Evolutionary conservation across 2,113 vertebrate genomes (phyloP), one percentile per base, ranked within the genome.

Genomic region (Bungarus multicinctus): DNA sequence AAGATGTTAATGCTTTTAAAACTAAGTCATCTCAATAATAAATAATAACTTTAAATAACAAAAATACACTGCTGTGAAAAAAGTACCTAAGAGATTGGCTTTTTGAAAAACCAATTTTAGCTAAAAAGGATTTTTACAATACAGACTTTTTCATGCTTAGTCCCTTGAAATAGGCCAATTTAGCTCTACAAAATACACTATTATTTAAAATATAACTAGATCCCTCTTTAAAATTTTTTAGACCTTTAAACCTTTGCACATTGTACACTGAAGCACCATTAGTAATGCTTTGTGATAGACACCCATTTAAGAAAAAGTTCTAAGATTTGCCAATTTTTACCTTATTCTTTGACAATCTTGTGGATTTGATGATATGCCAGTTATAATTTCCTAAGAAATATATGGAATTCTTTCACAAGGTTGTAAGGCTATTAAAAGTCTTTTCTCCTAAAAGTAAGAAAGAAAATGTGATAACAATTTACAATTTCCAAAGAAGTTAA

Each of bases 41-140:
- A 94, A 92, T 69, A 23, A 92, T 94, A 92, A 25, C 25, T 93
- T 43, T 60, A 85, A 39, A 64, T 92, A 86, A 91, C 85, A 25
- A 92, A 85, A 88, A 91, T 18, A 52, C 27, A 91, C 74, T 64
- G n/a, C 2, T 52, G 58, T 22, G 88, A 27, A 45, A 25, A 50
- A 81, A 90, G 47, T 47, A 86, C 50, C 50, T 34, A 90, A 86
- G 10, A 1, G 85, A 93, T 52, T 60, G 69, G 74, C 55, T 93
- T 93, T 87, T 60, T 50, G 86, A 93, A 89, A 86, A 92, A 85
- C 53, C 12, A 20, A 85, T 85, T 89, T 92, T 74, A 89, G 22
- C 53, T 88, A 25, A 88, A 54, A 20, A 74, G 47, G 5, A 64
- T 88, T 89, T 89, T 89, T 55, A 54, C 54, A 14, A 45, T 39